Conservation (phyloP, 2,888 invertebrate genomes). For the Caenorhabditis drosophilae region DNA sequence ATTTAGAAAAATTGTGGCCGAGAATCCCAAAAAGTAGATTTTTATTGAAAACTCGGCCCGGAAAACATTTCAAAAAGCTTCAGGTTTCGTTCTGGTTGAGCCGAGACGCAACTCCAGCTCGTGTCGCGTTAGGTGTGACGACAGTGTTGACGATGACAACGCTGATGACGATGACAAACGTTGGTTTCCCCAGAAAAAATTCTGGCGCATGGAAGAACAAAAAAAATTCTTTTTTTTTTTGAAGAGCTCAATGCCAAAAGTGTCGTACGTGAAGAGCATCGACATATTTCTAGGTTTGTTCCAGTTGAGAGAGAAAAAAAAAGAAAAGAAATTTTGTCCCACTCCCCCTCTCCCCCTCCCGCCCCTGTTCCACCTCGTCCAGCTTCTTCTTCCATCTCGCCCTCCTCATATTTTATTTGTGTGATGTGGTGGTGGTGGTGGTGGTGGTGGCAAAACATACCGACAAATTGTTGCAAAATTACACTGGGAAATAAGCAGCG, state of each 20-base stretch:
- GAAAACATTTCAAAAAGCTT: neutral
- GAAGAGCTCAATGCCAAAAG: slow-evolving; percentile 80
- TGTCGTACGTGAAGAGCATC: slow-evolving; percentile 90
- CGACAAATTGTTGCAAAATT: slow-evolving; percentile 42
- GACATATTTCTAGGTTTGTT: slow-evolving; percentile 77
- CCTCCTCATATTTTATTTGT: slow-evolving; percentile 11
- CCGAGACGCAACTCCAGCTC: slow-evolving; percentile 58
- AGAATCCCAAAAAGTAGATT: no score
- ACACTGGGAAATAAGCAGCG: no score
- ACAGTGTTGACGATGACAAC: slow-evolving; percentile 77
- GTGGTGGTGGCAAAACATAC: no score
- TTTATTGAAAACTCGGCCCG: neutral
- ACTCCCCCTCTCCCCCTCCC: neutral
- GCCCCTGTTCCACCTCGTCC: no score
- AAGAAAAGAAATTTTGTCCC: neutral
- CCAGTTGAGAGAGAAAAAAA: neutral
- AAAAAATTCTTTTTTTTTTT: slow-evolving; percentile 7
- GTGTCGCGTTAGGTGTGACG: slow-evolving; percentile 62
- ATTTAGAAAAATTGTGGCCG: no score
- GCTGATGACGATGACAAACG: slow-evolving; percentile 76
- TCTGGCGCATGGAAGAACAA: neutral
- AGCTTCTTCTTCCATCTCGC: slow-evolving; percentile 8
- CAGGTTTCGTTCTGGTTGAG: slow-evolving; percentile 57
- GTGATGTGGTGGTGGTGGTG: no score
- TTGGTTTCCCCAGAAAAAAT: slow-evolving; percentile 2